These are phyloP conservation scores for Corynorhinus townsendii DNA, from an alignment of 2,113 vertebrate species.

Conservation along the genomic window DNA sequence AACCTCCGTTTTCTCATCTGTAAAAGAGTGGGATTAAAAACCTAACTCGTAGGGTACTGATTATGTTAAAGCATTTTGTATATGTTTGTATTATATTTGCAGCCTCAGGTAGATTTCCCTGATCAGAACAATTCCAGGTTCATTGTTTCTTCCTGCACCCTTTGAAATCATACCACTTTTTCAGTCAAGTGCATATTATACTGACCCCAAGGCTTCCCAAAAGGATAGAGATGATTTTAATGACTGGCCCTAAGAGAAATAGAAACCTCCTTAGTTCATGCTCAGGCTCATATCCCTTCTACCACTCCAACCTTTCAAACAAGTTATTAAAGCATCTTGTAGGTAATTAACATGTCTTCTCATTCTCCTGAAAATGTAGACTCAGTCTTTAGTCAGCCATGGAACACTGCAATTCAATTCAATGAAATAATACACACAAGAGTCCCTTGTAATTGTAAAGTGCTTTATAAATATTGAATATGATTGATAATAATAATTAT, in stretches of 20 bases:
- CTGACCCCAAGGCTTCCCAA: background rate
- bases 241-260: background rate
- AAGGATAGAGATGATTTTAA: background rate
- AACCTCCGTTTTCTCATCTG: background rate
- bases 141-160: constrained; percentile 3
- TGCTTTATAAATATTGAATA: background rate
- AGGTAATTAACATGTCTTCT: background rate
- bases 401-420: constrained; percentile 8
- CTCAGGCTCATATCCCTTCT: background rate
- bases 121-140: background rate
- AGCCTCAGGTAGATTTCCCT: background rate
- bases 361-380: background rate
- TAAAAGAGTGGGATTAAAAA: background rate
- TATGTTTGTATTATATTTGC: background rate
- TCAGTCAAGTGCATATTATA: background rate
- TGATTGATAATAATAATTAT: background rate
- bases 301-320: background rate
- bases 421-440: background rate
- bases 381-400: background rate
- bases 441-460: background rate
- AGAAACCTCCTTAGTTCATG: background rate
- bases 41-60: background rate
- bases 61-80: background rate
- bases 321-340: background rate
- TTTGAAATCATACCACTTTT: background rate